Conservation (phyloP, 2,888 invertebrate genomes). For the Thera britannica region DNA sequence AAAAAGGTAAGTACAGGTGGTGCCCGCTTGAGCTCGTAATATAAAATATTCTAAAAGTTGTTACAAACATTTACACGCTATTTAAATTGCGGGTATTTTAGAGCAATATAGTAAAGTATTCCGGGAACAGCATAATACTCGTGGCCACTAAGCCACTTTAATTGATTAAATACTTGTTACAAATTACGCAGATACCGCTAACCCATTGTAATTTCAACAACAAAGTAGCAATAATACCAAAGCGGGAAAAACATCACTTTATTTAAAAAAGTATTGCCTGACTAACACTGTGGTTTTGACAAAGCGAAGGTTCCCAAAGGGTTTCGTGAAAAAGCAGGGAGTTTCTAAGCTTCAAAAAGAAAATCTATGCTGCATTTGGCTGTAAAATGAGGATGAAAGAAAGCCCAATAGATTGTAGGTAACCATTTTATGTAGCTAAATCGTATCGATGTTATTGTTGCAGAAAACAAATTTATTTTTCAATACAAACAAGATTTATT, state of each 20-base stretch:
- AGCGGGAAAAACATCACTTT: background rate
- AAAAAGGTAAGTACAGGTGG: constrained; percentile 1
- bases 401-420: background rate
- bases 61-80: background rate
- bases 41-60: background rate
- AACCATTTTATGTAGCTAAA: too few relatives aligned
- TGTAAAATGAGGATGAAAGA: background rate
- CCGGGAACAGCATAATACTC: background rate
- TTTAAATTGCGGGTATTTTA: background rate
- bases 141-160: background rate
- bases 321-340: background rate
- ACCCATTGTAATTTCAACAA: background rate
- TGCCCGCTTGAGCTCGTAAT: background rate
- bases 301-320: background rate
- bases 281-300: background rate
- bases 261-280: background rate
- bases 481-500: too few relatives aligned
- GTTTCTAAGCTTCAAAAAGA: background rate
- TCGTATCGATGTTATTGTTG: too few relatives aligned
- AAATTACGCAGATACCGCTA: background rate
- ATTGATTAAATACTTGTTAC: background rate
- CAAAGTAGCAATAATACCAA: background rate
- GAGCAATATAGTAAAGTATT: background rate
- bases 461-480: too few relatives aligned
- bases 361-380: background rate